Evolutionary conservation across 2,797 vertebrate genomes (phyloP).

Genomic region (Centroberyx gerrardi): DNA sequence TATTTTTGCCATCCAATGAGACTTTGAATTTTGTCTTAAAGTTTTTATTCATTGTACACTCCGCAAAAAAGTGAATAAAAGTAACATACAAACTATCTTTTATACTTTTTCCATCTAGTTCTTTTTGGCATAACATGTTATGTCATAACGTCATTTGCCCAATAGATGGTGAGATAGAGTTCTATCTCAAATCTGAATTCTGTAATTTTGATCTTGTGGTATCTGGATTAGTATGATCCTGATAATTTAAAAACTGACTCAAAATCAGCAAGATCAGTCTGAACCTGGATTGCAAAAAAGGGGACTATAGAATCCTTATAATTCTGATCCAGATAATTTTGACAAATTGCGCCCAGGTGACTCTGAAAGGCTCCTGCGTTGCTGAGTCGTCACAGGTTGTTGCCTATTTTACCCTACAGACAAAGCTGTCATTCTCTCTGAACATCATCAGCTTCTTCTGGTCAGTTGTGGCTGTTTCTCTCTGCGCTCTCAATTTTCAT

Average conservation of each 20-base stretch:
- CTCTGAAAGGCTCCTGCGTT: too few relatives aligned
- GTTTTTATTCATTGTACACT: too few relatives aligned
- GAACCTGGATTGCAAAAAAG: background rate
- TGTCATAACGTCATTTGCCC: background rate
- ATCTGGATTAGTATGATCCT: background rate
- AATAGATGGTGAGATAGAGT: background rate
- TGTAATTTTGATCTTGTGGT: background rate
- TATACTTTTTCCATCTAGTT: too few relatives aligned
- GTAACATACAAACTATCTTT: too few relatives aligned
- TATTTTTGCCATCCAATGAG: too few relatives aligned
- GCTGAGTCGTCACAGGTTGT: background rate
- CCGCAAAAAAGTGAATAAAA: too few relatives aligned
- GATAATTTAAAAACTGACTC: background rate
- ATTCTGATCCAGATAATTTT: too few relatives aligned
- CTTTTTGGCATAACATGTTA: too few relatives aligned
- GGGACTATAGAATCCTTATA: too few relatives aligned
- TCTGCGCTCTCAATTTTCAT: background rate
- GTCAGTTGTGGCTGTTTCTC: constrained; percentile 37
- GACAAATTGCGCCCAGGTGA: too few relatives aligned
- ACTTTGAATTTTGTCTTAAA: too few relatives aligned
- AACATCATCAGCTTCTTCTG: constrained; percentile 83
- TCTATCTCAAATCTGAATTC: background rate
- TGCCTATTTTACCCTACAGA: constrained; percentile 61
- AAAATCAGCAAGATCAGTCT: background rate
- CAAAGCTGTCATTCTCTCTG: constrained; percentile 80